phyloP scores from a whole-genome alignment of 2,113 vertebrate species.

The Gallinago media region DNA sequence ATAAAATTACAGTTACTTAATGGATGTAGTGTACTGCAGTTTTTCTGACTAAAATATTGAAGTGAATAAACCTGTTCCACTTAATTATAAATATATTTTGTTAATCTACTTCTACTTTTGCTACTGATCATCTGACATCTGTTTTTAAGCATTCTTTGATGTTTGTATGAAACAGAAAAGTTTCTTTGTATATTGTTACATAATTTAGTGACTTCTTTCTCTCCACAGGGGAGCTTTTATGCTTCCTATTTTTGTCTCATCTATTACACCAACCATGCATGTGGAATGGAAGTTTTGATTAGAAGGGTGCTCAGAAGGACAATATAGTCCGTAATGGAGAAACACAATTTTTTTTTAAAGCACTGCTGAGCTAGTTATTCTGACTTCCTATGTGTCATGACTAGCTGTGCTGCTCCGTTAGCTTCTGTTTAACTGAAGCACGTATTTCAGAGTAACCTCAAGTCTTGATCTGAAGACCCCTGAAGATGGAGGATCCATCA shows the following conservation, averaged over 20 bases:
- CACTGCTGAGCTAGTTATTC: background rate
- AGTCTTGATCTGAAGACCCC: background rate
- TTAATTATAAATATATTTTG: background rate
- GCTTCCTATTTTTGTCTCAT: background rate
- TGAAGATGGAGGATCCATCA: background rate
- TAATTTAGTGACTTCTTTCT: background rate
- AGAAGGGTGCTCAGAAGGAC: background rate
- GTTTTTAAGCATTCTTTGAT: background rate
- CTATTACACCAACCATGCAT: background rate
- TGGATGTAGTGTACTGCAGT: background rate
- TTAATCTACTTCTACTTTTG: background rate
- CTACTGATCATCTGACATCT: background rate
- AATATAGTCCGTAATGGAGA: background rate
- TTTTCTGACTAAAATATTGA: background rate
- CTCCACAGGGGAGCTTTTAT: background rate
- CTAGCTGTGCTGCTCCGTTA: background rate
- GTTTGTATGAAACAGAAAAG: background rate
- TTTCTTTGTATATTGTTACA: background rate
- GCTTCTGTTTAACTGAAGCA: background rate
- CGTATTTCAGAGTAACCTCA: background rate
- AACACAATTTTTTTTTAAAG: background rate
- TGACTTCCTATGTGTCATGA: background rate
- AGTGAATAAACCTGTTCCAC: background rate
- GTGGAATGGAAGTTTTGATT: background rate
- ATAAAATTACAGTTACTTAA: background rate